Percentiles rank a stretch among this genome's conserved stretches.
Evolutionary conservation across 1,140 invertebrate species (phyloP).

Genomic region (Antheraea mylitta): DNA sequence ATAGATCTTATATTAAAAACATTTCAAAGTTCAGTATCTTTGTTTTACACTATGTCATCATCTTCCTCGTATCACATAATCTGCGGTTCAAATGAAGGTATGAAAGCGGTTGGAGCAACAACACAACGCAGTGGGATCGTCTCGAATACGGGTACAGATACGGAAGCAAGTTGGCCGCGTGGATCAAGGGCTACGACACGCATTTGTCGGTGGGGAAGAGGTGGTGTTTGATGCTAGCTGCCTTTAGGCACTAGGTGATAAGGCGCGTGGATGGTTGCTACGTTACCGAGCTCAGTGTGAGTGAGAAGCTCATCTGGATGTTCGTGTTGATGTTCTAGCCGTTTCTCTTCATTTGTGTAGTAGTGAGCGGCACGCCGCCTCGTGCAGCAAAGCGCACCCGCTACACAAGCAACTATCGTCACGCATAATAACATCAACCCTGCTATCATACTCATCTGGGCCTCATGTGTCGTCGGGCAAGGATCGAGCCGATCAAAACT

Average conservation of each 20-base stretch:
- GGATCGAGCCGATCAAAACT: conserved; percentile 73
- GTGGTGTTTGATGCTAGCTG: conserved; percentile 53
- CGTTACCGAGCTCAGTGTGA: conserved; percentile 54
- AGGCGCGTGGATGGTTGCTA: conserved; percentile 66
- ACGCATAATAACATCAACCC: conserved; percentile 78
- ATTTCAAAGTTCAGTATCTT: conserved; percentile 13
- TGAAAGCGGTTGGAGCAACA: conserved; percentile 34
- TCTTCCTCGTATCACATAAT: conserved; percentile 56
- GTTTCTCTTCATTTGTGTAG: conserved; percentile 86
- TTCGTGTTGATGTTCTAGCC: conserved; percentile 77
- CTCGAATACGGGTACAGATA: conserved; percentile 21
- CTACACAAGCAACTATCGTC: conserved; percentile 73
- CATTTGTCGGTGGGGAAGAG: conserved; percentile 30
- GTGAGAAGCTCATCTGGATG: conserved; percentile 62
- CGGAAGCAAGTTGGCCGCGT: conserved; percentile 24
- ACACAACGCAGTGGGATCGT: conserved; percentile 38
- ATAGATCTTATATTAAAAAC: too few species aligned
- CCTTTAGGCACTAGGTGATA: conserved; percentile 55
- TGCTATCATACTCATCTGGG: conserved; percentile 80
- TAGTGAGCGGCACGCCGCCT: conserved; percentile 84
- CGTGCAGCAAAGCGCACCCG: conserved; percentile 79
- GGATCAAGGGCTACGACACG: conserved; percentile 35
- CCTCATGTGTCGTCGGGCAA: conserved; percentile 76
- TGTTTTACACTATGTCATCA: conserved; percentile 63
- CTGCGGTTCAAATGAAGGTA: conserved; percentile 26